Conservation (phyloP, 2,797 vertebrate genomes). For the Molossus molossus region DNA sequence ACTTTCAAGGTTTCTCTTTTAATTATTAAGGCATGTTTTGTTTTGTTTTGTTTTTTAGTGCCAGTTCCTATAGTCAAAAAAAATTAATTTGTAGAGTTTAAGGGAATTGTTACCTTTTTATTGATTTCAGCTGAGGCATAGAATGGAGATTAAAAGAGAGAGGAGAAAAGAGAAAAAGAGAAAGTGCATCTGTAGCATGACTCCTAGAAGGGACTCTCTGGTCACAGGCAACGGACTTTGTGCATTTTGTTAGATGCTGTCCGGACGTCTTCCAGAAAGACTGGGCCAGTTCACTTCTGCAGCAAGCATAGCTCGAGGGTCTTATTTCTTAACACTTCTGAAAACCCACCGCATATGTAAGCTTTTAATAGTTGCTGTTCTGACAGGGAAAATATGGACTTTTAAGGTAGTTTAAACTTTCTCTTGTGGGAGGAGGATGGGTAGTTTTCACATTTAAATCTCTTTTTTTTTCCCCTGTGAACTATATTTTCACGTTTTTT, state of each 20-base stretch:
- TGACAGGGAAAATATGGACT: neutral
- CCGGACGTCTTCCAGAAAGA: neutral
- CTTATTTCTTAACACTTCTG: neutral
- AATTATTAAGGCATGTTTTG: slow-evolving; percentile 80
- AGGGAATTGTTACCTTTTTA: slow-evolving; percentile 74
- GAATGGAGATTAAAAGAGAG: slow-evolving; percentile 16
- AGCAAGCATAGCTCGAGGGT: neutral
- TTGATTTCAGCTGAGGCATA: slow-evolving; percentile 63
- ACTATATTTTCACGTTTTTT: neutral
- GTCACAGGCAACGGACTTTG: neutral
- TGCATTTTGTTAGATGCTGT: neutral
- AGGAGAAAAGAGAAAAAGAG: slow-evolving; percentile 27
- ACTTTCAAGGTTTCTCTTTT: slow-evolving; percentile 81
- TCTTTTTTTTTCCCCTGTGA: neutral
- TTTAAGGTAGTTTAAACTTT: neutral
- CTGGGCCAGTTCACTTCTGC: neutral
- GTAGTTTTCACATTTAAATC: slow-evolving; percentile 23
- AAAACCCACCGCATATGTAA: neutral
- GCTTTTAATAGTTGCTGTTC: neutral
- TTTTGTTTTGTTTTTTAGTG: slow-evolving; percentile 36
- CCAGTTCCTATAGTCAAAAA: slow-evolving; percentile 77
- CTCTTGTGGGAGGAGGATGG: neutral
- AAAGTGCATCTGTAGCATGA: neutral
- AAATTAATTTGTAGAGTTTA: slow-evolving; percentile 80
- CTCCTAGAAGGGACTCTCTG: neutral